These are phyloP conservation scores for Pristis pectinata DNA, from an alignment of 2,797 vertebrate genomes.

Conservation along the genomic window DNA sequence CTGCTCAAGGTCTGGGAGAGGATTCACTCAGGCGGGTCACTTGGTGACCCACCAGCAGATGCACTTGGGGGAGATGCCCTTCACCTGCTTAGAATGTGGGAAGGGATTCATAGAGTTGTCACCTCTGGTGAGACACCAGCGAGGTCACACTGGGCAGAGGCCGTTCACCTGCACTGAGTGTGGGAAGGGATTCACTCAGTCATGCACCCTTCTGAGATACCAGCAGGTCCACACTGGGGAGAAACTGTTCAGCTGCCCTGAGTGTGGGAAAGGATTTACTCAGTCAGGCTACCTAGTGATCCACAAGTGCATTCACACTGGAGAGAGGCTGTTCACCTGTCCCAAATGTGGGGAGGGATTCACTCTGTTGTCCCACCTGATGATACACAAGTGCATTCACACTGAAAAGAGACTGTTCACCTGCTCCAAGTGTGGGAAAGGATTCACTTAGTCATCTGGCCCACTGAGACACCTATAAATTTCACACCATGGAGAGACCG, in stretches of 20 bases:
- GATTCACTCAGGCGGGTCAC: slow-evolving; percentile 72
- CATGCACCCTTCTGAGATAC: too few relatives aligned
- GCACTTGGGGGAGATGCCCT: slow-evolving; percentile 75
- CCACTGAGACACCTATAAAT: too few relatives aligned
- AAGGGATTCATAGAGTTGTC: slow-evolving; percentile 75
- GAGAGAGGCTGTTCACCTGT: not conserved
- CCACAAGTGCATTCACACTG: not conserved
- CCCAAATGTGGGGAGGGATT: not conserved
- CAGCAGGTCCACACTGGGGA: too few relatives aligned
- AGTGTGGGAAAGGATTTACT: too few relatives aligned
- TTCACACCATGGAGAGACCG: not conserved
- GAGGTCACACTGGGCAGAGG: too few relatives aligned
- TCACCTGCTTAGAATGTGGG: slow-evolving; percentile 94
- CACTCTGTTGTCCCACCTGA: not conserved
- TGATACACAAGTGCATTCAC: not conserved
- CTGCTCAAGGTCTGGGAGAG: not conserved
- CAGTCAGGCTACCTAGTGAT: not conserved
- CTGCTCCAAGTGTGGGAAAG: not conserved
- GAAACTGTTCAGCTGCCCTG: too few relatives aligned
- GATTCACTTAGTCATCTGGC: not conserved
- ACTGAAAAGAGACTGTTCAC: not conserved
- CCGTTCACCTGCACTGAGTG: too few relatives aligned
- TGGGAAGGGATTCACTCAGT: too few relatives aligned
- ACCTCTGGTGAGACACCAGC: not conserved
- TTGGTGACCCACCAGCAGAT: slow-evolving; percentile 66